A percentile compares a stretch with the other conserved stretches of the same genome.
phyloP scores from a whole-genome alignment of 2,888 invertebrate species.

The Acleris cristana region DNA sequence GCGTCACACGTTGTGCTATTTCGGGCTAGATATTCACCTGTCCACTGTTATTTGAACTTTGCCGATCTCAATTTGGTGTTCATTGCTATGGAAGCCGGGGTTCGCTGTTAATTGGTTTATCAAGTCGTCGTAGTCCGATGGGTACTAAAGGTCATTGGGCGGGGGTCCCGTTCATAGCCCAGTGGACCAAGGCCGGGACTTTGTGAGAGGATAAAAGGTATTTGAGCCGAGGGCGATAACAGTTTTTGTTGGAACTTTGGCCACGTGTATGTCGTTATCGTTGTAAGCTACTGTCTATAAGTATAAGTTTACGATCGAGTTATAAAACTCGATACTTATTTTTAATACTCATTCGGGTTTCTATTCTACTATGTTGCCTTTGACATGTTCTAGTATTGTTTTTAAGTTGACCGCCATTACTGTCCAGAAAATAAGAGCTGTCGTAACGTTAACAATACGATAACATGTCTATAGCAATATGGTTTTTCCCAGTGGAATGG shows the following conservation, averaged over 20 bases:
- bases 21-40: conserved; percentile 51
- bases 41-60: conserved; percentile 51
- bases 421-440: no score
- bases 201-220: conserved; percentile 52
- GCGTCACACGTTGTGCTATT: conserved; percentile 67
- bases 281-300: background rate
- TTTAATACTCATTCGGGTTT: no score
- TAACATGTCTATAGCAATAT: no score
- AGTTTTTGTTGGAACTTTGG: conserved; percentile 42
- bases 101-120: conserved; percentile 55
- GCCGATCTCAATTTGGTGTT: conserved; percentile 40
- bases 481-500: no score
- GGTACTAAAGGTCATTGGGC: conserved; percentile 53
- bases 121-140: conserved; percentile 57
- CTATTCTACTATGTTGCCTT: no score
- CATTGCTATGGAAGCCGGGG: conserved; percentile 44
- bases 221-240: conserved; percentile 40
- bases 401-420: no score
- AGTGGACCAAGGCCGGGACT: conserved; percentile 61
- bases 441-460: no score
- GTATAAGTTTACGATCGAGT: no score
- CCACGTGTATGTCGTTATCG: conserved; percentile 42
- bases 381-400: no score
- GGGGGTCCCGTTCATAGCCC: conserved; percentile 44
- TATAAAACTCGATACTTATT: no score